Base-by-base conservation (phyloP, 2,888 invertebrate species). In the Oegoconia quadripuncta region DNA sequence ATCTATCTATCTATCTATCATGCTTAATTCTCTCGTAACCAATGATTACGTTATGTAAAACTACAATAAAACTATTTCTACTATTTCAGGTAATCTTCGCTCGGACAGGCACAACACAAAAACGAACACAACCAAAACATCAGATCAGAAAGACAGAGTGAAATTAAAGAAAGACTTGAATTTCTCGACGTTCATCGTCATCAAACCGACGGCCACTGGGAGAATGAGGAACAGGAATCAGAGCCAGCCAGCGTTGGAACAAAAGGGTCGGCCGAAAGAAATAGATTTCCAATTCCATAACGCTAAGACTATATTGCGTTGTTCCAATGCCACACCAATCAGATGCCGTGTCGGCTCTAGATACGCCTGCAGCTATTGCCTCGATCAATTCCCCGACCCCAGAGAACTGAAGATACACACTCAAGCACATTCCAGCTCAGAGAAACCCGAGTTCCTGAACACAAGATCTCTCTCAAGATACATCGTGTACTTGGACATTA, bases 211-310 rank as follows among this genome's bases (percentile, higher is more conserved):
- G 2, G 3, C n/a, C 13, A 32, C 33, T 32, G 52, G 12, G 39
- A 60, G 15, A 34, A 50, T 52, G 43, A 34, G 55, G 37, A 32
- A 55, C 37, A 46, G 48, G 34, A 44, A 44, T 5, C 39, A 45
- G 1, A 28, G 52, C 15, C 59, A 65, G 6, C 52, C 58, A 35
- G 53, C 13, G 7, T 7, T 16, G 0, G 32, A 28, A 18, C 11
- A 17, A 5, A 37, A 28, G 11, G 3, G 3, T 1, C 26, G 59
- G 1, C 30, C 69, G 1, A 59, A 70, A 0, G 76, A 80, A 44
- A 41, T 76, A 1, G 74, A 75, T 20, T 69, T 76, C 52, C 83
- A 81, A 34, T 55, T 74, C 7, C 74, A 78, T 2, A 80, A 78
- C 27, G 70, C 80, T 1, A 62, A 55, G 31, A 64, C 64, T 0